Percentiles rank a stretch among this genome's conserved stretches.
Conservation (phyloP, 2,113 vertebrate genomes). For the Azemiops feae region DNA sequence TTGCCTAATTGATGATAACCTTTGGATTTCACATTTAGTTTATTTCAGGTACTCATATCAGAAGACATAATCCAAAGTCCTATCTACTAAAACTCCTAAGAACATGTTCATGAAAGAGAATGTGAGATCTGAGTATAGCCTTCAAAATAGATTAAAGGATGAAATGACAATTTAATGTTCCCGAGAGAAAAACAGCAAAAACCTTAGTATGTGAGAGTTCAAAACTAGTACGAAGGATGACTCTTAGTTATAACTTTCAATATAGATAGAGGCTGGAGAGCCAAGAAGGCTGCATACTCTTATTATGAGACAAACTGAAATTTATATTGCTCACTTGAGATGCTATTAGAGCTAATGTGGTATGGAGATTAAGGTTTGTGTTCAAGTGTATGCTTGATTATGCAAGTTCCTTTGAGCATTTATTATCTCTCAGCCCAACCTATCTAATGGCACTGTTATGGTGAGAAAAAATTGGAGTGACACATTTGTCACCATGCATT, state of each 20-base stretch:
- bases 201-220: neutral
- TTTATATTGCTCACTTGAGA: neutral
- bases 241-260: neutral
- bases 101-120: neutral
- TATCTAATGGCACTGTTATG: neutral
- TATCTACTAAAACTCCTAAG: neutral
- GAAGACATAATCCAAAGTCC: neutral
- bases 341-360: neutral
- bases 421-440: neutral
- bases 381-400: neutral
- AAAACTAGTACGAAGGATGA: neutral
- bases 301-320: neutral
- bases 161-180: conserved; percentile 8
- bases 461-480: neutral
- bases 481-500: neutral
- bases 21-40: neutral
- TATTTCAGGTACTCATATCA: neutral
- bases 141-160: conserved; percentile 10
- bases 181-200: neutral
- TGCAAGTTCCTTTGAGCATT: neutral
- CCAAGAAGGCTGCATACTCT: neutral
- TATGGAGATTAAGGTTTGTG: neutral
- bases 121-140: conserved; percentile 2
- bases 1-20: rapidly evolving
- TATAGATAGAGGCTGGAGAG: neutral